A percentile compares a stretch with the other conserved stretches of the same genome.
These are phyloP conservation scores for Heteractis magnifica DNA, from an alignment of 92 coral and sea anemone genomes.

Conservation along the genomic window DNA sequence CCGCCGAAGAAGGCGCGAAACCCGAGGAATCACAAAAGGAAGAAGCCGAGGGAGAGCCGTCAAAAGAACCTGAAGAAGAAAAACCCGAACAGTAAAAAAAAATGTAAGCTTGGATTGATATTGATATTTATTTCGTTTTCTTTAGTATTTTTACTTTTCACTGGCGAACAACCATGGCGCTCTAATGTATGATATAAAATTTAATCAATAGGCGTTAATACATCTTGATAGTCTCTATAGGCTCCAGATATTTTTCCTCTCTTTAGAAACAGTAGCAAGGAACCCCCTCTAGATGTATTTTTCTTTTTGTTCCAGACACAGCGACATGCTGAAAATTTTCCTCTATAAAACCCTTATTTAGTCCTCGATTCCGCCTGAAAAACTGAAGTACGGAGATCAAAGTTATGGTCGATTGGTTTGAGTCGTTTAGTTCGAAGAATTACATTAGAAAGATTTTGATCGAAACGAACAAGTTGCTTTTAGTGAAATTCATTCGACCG, in stretches of 20 bases:
- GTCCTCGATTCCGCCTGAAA: slow-evolving; percentile 8
- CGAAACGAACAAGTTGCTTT: not conserved
- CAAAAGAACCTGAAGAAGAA: slow-evolving; percentile 48
- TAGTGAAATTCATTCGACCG: slow-evolving; percentile 13
- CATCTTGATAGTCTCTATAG: slow-evolving; percentile 15
- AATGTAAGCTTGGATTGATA: slow-evolving; percentile 31
- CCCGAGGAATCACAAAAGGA: slow-evolving; percentile 54
- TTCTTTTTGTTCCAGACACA: not conserved
- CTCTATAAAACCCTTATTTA: not conserved
- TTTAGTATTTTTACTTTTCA: slow-evolving; percentile 25
- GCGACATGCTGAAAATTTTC: not conserved
- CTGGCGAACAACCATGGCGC: slow-evolving; percentile 54
- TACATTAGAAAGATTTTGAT: slow-evolving; percentile 11
- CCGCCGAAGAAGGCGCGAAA: slow-evolving; percentile 65
- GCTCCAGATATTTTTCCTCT: slow-evolving; percentile 12
- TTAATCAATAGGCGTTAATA: slow-evolving; percentile 48
- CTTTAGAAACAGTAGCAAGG: slow-evolving; percentile 4
- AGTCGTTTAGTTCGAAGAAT: not conserved
- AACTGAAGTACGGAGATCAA: slow-evolving; percentile 12
- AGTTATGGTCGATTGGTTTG: slow-evolving; percentile 17
- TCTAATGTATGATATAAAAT: slow-evolving; percentile 55
- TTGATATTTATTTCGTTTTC: slow-evolving; percentile 10
- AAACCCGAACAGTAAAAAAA: slow-evolving; percentile 43
- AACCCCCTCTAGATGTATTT: not conserved
- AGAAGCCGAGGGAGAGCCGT: slow-evolving; percentile 33